phyloP scores from a whole-genome alignment of 1,140 invertebrate genomes.

The Pachyrhynchus sulphureomaculatus region DNA sequence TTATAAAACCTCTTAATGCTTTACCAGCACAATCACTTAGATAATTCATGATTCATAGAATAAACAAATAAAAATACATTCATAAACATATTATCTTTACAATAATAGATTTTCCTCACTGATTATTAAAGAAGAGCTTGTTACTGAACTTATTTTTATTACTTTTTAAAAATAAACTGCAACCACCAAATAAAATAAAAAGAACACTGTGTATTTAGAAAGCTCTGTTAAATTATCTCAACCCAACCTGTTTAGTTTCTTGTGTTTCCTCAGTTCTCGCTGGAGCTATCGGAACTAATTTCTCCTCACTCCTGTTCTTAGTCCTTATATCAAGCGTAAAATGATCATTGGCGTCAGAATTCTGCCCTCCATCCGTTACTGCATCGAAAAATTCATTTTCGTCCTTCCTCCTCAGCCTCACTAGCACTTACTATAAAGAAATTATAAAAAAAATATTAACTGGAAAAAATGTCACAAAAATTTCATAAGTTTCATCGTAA shows the following conservation, averaged over 20 bases:
- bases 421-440: slow-evolving; percentile 53
- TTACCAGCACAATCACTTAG: no score
- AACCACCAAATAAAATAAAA: neutral
- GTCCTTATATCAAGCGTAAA: slow-evolving; percentile 69
- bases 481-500: neutral
- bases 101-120: no score
- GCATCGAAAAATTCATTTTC: slow-evolving; percentile 94
- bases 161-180: no score
- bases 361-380: slow-evolving; percentile 64
- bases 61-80: no score
- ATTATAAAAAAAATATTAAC: neutral
- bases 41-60: no score
- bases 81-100: no score
- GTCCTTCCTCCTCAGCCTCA: slow-evolving; percentile 77
- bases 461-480: neutral
- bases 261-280: slow-evolving; percentile 50
- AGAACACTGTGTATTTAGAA: neutral
- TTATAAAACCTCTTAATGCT: no score
- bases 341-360: slow-evolving; percentile 53
- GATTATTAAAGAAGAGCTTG: no score
- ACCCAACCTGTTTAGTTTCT: slow-evolving; percentile 47
- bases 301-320: slow-evolving; percentile 42
- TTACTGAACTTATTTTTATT: no score
- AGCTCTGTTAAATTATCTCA: neutral
- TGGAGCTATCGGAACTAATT: slow-evolving; percentile 56